Base-by-base conservation (phyloP, 2,797 vertebrate genomes). In the Rhynchotus rufescens region DNA sequence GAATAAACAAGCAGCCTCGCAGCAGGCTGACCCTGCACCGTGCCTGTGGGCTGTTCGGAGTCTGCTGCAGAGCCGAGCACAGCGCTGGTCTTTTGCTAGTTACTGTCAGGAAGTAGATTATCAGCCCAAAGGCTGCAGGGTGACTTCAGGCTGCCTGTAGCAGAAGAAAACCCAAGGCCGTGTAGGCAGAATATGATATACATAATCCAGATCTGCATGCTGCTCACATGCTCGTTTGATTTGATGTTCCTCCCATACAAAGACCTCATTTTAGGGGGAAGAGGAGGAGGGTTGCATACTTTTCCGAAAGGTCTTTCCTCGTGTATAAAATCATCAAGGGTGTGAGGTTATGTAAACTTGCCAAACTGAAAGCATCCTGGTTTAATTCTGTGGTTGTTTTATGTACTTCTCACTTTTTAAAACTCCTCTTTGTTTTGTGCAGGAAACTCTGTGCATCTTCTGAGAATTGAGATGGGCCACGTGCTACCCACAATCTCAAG, bases 21-120 rank as follows among this genome's bases (percentile, higher is more conserved):
- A 56, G 92, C 91, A 85, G 88, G 84, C 90, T 83, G 91, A 89
- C 90, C 93, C 93, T 19, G 66, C 0, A 2, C 80, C 20, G 26
- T 72, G 95, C 96, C 89, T 61, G n/a, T 83, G 32, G 94, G 78
- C 87, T 87, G 80, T 92, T 93, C 23, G 4, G 4, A 72, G 73
- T 62, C 32, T 54, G 8, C 92, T 66, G 91, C 69, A 67, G 79
- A 73, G 64, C 82, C 16, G 21, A 91, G 73, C 19, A 78, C 79
- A 77, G 77, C 21, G 75, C 91, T 77, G 91, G 94, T 52, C 54
- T 86, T 89, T 91, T 94, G 83, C 93, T 93, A 61, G 96, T 93
- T 93, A 65, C 84, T 91, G 93, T 96, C 26, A 77, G 90, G 69
- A 86, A 92, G 90, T 69, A 28, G 84, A 94, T 94, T 86, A 93